A percentile compares a stretch with the other conserved stretches of the same genome.
These are phyloP conservation scores for Arge pagana DNA, from an alignment of 2,888 invertebrate species.

Conservation along the genomic window DNA sequence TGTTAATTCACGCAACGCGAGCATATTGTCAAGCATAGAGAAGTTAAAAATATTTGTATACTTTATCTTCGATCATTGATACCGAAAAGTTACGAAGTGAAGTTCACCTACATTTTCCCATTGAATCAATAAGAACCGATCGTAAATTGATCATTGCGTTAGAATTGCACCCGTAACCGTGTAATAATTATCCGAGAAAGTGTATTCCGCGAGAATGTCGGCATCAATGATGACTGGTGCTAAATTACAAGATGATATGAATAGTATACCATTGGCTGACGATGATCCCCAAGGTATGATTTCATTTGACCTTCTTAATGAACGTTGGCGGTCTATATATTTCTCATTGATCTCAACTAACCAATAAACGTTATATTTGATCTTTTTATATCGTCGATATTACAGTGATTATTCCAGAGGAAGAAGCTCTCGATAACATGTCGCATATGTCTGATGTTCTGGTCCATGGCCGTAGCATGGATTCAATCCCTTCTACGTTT, in stretches of 20 bases:
- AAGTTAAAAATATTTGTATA: too few species aligned
- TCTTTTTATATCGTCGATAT: neutral
- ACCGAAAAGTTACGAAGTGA: neutral
- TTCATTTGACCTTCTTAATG: slow-evolving; percentile 29
- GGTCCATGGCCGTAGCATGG: slow-evolving; percentile 84
- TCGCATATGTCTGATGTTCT: slow-evolving; percentile 66
- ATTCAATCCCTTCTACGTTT: slow-evolving; percentile 86
- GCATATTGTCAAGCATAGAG: too few species aligned
- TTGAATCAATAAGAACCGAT: neutral
- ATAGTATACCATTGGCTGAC: slow-evolving; percentile 86
- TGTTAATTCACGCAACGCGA: too few species aligned
- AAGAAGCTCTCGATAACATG: slow-evolving; percentile 61
- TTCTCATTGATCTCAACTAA: slow-evolving; percentile 14
- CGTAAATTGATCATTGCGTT: neutral
- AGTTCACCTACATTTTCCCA: neutral
- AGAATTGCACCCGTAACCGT: neutral
- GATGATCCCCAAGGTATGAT: slow-evolving; percentile 82
- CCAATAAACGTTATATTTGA: neutral
- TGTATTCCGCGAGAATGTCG: slow-evolving; percentile 28
- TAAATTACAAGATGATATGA: slow-evolving; percentile 77
- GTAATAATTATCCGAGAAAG: too few species aligned
- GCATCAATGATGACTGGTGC: slow-evolving; percentile 58
- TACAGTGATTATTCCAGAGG: slow-evolving; percentile 81
- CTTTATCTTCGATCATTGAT: too few species aligned
- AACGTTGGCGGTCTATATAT: neutral